These are phyloP conservation scores for Blastobasis adustella DNA, from an alignment of 2,888 invertebrate species.

Conservation along the genomic window DNA sequence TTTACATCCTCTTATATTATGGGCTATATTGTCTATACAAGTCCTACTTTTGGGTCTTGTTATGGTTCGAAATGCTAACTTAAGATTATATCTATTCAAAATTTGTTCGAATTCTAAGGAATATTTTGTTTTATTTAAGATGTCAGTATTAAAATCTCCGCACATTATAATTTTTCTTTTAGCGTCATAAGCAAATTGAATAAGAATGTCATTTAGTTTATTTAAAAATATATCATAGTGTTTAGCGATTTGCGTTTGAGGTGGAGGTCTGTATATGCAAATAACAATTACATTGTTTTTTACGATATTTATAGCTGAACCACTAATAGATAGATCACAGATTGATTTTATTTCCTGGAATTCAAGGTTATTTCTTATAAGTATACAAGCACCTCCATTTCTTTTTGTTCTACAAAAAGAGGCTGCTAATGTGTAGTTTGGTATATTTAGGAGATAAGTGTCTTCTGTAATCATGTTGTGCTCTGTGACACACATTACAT, in stretches of 20 bases:
- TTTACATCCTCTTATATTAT: conserved; percentile 1
- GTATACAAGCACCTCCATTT: conserved; percentile 4
- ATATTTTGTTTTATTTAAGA: neutral
- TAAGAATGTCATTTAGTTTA: neutral
- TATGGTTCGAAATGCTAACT: neutral
- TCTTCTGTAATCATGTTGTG: too few relatives aligned
- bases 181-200: neutral
- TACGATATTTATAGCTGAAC: conserved; percentile 1
- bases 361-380: neutral
- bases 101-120: conserved; percentile 1
- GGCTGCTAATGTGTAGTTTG: conserved; percentile 1
- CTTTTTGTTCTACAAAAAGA: conserved; percentile 2
- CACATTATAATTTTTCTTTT: conserved; percentile 1
- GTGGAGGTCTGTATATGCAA: conserved; percentile 7
- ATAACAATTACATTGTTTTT: conserved; percentile 4
- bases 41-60: conserved; percentile 1
- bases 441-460: neutral
- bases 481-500: too few relatives aligned
- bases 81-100: conserved; percentile 4
- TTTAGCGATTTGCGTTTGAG: neutral
- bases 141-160: conserved; percentile 9
- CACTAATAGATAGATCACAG: neutral
- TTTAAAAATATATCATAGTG: neutral
- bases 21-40: conserved; percentile 7
- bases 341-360: neutral